Evolutionary conservation across 2,888 invertebrate species (phyloP).

Genomic region (Hypsopygia costalis): DNA sequence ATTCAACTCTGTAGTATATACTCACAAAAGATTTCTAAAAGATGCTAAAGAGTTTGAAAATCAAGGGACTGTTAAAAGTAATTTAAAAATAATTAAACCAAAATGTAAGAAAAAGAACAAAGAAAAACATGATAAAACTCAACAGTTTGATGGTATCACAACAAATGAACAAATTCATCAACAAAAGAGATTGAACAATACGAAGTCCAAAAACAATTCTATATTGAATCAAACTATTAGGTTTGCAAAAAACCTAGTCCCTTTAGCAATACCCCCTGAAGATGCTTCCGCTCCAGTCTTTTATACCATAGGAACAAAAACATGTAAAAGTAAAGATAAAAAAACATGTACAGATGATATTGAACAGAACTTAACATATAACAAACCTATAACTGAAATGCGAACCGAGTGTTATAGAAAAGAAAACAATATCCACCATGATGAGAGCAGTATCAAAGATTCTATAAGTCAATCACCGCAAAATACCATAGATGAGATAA

Average conservation of each 20-base stretch:
- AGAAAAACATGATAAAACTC: slow-evolving; percentile 35
- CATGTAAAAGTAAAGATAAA: slow-evolving; percentile 24
- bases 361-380: slow-evolving; percentile 25
- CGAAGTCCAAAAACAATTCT: slow-evolving; percentile 29
- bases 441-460: slow-evolving; percentile 40
- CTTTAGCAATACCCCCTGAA: slow-evolving; percentile 52
- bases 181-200: slow-evolving; percentile 24
- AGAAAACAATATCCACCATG: slow-evolving; percentile 26
- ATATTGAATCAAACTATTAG: slow-evolving; percentile 55
- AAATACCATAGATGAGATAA: slow-evolving; percentile 58
- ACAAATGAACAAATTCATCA: slow-evolving; percentile 17
- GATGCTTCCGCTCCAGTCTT: slow-evolving; percentile 35
- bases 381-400: slow-evolving; percentile 38
- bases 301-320: slow-evolving; percentile 57
- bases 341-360: slow-evolving; percentile 18
- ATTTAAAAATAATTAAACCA: slow-evolving; percentile 12
- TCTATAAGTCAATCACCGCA: slow-evolving; percentile 44
- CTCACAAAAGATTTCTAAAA: slow-evolving; percentile 53
- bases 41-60: slow-evolving; percentile 18
- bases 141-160: slow-evolving; percentile 34
- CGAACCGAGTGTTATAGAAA: slow-evolving; percentile 35
- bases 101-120: slow-evolving; percentile 18
- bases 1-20: slow-evolving; percentile 52
- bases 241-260: slow-evolving; percentile 58
- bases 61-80: slow-evolving; percentile 20